phyloP scores from a whole-genome alignment of 1,140 invertebrate species.

The Octopus sinensis region DNA sequence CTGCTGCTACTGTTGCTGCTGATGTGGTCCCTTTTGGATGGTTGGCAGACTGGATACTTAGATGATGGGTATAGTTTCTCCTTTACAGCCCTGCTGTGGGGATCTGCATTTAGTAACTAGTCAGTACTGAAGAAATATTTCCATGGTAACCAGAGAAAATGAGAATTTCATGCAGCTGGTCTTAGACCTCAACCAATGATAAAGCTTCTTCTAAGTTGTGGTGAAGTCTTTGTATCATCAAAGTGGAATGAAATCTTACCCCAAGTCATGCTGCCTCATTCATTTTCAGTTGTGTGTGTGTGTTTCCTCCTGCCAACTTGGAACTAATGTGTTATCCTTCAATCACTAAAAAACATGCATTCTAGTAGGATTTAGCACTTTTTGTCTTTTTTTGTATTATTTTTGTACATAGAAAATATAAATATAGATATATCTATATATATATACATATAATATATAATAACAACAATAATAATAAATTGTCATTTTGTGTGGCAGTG shows the following conservation, averaged over 20 bases:
- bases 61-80: too few species aligned
- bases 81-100: too few species aligned
- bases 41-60: neutral
- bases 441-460: too few species aligned
- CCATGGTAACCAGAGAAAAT: constrained; percentile 14
- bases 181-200: constrained; percentile 13
- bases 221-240: neutral
- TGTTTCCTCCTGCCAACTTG: too few species aligned
- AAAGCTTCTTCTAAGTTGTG: neutral
- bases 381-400: too few species aligned
- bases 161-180: constrained; percentile 13
- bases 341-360: too few species aligned
- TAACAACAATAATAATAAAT: too few species aligned
- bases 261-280: neutral
- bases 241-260: constrained; percentile 14
- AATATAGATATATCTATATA: too few species aligned
- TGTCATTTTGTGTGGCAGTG: neutral
- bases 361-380: too few species aligned
- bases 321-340: too few species aligned
- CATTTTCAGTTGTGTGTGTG: too few species aligned
- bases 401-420: too few species aligned
- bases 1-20: neutral
- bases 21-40: neutral
- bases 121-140: neutral
- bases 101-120: neutral